These are phyloP conservation scores for Ciconia maguari DNA, from an alignment of 2,113 vertebrate genomes.

Conservation along the genomic window DNA sequence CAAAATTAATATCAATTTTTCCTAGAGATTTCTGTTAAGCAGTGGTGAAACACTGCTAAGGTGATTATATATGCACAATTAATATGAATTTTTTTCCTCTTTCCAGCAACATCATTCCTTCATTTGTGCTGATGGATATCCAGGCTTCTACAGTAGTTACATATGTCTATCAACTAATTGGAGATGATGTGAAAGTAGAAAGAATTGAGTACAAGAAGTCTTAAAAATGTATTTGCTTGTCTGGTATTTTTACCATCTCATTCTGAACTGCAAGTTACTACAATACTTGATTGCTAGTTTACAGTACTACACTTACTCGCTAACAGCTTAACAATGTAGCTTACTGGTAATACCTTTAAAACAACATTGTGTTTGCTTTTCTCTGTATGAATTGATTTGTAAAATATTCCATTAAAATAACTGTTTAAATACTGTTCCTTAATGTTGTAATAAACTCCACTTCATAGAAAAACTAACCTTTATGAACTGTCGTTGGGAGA, in stretches of 20 bases:
- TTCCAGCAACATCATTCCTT: constrained; percentile 96
- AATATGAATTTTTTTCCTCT: neutral
- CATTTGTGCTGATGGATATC: constrained; percentile 99
- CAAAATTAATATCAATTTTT: neutral
- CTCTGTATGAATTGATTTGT: constrained; percentile 64
- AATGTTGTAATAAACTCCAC: constrained; percentile 72
- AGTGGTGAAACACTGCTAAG: neutral
- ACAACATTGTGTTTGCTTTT: constrained; percentile 47
- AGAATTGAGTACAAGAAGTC: constrained; percentile 99
- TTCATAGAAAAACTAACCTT: constrained; percentile 17
- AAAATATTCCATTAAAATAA: constrained; percentile 63
- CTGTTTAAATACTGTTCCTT: constrained; percentile 27
- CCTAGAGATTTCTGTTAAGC: neutral
- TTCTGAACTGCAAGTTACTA: constrained; percentile 56
- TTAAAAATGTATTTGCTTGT: constrained; percentile 68
- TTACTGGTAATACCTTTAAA: constrained; percentile 49
- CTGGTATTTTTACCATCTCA: constrained; percentile 62
- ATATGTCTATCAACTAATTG: constrained; percentile 97
- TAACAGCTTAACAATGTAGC: constrained; percentile 66
- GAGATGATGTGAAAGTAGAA: constrained; percentile 98
- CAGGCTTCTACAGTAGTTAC: constrained; percentile 98
- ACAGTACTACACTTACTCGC: constrained; percentile 39
- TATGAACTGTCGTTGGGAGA: neutral
- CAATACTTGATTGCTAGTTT: constrained; percentile 65
- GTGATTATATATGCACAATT: neutral